Evolutionary conservation across 2,888 invertebrate species (phyloP), one percentile per base, ranked within the genome.

Genomic region (Monochamus alternatus): DNA sequence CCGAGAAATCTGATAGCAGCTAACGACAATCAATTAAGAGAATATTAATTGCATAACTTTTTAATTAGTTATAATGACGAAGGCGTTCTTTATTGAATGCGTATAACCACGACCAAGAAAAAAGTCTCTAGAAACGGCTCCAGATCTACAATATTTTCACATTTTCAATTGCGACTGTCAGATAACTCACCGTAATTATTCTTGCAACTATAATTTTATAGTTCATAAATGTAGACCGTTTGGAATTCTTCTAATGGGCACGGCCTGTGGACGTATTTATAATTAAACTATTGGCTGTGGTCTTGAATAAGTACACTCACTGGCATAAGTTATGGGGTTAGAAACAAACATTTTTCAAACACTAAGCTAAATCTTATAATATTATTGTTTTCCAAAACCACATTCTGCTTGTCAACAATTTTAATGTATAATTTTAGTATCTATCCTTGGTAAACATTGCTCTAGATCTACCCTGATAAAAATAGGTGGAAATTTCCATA

Each of bases 31-130:
- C 14, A 14, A 14, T 55, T 55, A 2, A 14, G 5, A 8, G 55
- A 14, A 55, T n/a, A 9, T 47, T 3, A 47, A 47, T 12, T 47
- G 10, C 47, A 47, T 12, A 47, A 12, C 47, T 47, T 47, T 55
- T 55, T 55, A 55, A 55, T 55, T 55, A 55, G n/a, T 55, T 22
- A n/a, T 14, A 55, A 22, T 55, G 55, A 55, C 55, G 14, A 55
- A 55, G 55, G 14, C n/a, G 55, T 55, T 55, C 14, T 47, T 55
- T 55, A 55, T n/a, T 22, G 22, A 14, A 55, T 14, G 5, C 55
- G 8, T 55, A 14, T 7, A 55, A n/a, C 22, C 3, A 14, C 14
- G n/a, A 55, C n/a, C 3, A 14, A 55, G 22, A n/a, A n/a, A 55
- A 55, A n/a, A 55, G 55, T 22, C 22, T n/a, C n/a, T 14, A 14